Percentiles rank a stretch among this genome's conserved stretches.
Evolutionary conservation across 2,113 vertebrate species (phyloP).

Genomic region (Chloropsis cyanopogon): DNA sequence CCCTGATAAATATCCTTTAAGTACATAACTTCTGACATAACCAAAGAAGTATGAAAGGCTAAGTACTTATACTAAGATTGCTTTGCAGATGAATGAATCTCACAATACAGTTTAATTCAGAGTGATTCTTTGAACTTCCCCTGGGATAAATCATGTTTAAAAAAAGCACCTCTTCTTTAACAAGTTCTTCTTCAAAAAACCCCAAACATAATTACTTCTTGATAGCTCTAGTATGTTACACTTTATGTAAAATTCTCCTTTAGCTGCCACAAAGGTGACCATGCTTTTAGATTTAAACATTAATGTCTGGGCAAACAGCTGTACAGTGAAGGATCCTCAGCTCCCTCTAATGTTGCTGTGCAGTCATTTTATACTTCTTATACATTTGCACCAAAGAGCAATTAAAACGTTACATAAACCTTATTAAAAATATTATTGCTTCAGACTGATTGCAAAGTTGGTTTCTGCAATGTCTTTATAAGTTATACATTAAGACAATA

Average conservation of each 20-base stretch:
- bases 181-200: neutral
- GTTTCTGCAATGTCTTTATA: neutral
- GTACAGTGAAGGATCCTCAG: neutral
- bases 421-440: neutral
- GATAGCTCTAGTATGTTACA: neutral
- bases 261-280: neutral
- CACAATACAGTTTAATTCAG: neutral
- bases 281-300: neutral
- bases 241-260: neutral
- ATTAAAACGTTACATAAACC: neutral
- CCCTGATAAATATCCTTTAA: constrained; percentile 25
- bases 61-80: neutral
- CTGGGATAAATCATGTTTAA: neutral
- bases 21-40: constrained; percentile 32
- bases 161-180: neutral
- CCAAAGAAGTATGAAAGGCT: neutral
- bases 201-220: neutral
- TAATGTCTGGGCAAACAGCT: neutral
- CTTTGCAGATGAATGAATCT: neutral
- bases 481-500: neutral
- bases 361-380: neutral
- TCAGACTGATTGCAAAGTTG: neutral
- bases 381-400: neutral
- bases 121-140: neutral
- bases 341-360: neutral